These are phyloP conservation scores for Ammodytes dubius DNA, from an alignment of 2,113 vertebrate species.

Conservation along the genomic window DNA sequence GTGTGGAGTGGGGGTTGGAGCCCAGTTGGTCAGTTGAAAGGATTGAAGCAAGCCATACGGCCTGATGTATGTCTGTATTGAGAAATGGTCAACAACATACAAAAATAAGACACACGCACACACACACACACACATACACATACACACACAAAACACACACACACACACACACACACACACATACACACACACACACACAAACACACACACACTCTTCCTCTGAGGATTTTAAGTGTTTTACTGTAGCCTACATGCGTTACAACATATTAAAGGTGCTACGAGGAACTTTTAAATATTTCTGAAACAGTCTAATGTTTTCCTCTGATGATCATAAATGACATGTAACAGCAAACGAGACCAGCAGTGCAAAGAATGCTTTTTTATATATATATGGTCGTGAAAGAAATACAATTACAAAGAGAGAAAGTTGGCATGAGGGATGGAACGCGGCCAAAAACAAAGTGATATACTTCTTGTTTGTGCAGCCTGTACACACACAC, in stretches of 20 bases:
- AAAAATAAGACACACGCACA: too few relatives aligned
- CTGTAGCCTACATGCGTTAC: too few relatives aligned
- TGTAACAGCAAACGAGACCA: too few relatives aligned
- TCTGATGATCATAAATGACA: too few relatives aligned
- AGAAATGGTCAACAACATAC: neutral
- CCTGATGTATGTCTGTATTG: neutral
- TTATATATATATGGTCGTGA: too few relatives aligned
- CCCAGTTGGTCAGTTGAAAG: conserved; percentile 44
- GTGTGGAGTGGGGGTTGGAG: conserved; percentile 21
- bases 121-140: too few relatives aligned
- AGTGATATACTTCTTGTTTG: conserved; percentile 41
- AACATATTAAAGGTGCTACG: too few relatives aligned
- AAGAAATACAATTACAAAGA: neutral
- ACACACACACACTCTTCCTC: neutral
- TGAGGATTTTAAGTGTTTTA: neutral
- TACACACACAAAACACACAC: too few relatives aligned
- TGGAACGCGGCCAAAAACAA: conserved; percentile 33
- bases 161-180: too few relatives aligned
- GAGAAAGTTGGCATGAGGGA: conserved; percentile 2
- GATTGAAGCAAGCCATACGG: conserved; percentile 29
- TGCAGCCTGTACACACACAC: neutral
- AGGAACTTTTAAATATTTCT: too few relatives aligned
- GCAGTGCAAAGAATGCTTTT: neutral
- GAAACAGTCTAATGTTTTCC: too few relatives aligned
- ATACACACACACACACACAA: too few relatives aligned